Conservation (phyloP, 2,888 invertebrate species). For the Proisotoma minuta region DNA sequence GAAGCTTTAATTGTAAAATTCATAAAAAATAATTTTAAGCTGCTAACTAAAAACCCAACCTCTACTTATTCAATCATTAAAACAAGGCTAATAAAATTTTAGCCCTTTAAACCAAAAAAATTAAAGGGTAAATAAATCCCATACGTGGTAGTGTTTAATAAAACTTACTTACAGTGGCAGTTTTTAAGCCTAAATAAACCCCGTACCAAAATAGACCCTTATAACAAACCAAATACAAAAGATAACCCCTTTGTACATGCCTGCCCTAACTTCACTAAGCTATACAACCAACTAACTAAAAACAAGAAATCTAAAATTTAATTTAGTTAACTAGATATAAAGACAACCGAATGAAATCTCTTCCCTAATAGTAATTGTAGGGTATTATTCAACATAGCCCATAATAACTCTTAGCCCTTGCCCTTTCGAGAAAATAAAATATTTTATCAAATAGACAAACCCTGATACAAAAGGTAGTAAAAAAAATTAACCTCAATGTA, state of each 20-base stretch:
- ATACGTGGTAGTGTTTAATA: background rate
- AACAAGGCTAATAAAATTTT: no score
- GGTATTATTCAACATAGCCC: no score
- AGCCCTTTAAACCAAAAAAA: background rate
- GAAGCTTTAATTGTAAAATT: background rate
- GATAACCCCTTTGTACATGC: conserved; percentile 56
- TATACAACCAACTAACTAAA: background rate
- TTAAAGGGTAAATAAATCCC: background rate
- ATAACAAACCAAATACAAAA: conserved; percentile 48
- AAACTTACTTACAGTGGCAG: background rate
- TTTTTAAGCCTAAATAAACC: background rate
- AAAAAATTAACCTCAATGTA: no score
- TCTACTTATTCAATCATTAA: background rate
- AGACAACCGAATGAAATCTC: background rate
- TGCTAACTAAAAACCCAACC: no score
- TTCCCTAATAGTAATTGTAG: no score
- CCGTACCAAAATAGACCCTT: background rate
- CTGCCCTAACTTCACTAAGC: no score
- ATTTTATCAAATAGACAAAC: no score
- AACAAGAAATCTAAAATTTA: background rate
- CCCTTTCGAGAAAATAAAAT: background rate
- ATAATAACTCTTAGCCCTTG: conserved; percentile 49
- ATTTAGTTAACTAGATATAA: background rate
- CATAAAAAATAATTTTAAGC: background rate
- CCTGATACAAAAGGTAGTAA: no score